phyloP scores from a whole-genome alignment of 2,113 vertebrate genomes.

The Cygnus atratus region DNA sequence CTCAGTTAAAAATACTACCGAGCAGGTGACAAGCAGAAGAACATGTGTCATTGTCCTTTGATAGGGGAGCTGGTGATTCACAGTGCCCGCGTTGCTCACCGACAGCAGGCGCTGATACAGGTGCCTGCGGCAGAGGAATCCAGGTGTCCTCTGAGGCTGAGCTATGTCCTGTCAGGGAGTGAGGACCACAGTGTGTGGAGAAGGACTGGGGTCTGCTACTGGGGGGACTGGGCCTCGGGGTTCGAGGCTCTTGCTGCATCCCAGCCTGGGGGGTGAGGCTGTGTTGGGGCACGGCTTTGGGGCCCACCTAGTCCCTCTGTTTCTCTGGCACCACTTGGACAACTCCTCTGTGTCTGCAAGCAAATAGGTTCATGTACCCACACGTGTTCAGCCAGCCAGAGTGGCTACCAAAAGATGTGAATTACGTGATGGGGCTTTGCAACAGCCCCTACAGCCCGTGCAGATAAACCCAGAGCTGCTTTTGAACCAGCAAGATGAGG shows the following conservation, averaged over 20 bases:
- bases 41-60: not conserved
- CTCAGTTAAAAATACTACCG: not conserved
- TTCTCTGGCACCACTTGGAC: not conserved
- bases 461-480: not conserved
- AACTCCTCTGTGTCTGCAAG: not conserved
- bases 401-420: not conserved
- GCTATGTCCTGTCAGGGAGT: not conserved
- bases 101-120: not conserved
- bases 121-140: not conserved
- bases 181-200: not conserved
- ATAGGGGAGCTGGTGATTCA: not conserved
- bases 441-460: not conserved
- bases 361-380: not conserved
- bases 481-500: not conserved
- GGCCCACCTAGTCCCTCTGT: not conserved
- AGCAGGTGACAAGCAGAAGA: not conserved
- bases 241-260: not conserved
- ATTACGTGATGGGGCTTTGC: rapidly evolving
- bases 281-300: not conserved
- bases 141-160: not conserved
- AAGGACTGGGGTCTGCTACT: not conserved
- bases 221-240: not conserved
- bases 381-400: not conserved
- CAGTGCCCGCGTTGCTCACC: not conserved
- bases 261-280: not conserved